These are phyloP conservation scores for Drosophila mojavensis DNA, from an alignment of 1,140 invertebrate genomes.

Conservation along the genomic window DNA sequence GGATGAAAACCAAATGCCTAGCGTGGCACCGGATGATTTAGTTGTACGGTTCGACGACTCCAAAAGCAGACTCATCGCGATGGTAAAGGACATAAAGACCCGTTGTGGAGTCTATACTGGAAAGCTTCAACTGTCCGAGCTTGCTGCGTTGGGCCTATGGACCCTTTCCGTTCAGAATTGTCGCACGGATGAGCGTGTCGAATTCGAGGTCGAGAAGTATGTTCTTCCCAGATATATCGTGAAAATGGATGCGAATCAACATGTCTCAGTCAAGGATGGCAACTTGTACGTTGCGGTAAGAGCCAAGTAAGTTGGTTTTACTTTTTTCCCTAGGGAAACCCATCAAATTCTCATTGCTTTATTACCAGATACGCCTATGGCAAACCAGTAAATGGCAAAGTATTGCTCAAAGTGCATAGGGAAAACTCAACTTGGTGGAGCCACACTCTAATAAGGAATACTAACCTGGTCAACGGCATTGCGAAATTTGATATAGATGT, in stretches of 20 bases:
- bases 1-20: slow-evolving; percentile 89
- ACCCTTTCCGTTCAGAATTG: slow-evolving; percentile 84
- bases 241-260: slow-evolving; percentile 90
- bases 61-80: slow-evolving; percentile 86
- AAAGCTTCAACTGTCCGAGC: slow-evolving; percentile 91
- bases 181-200: slow-evolving; percentile 47
- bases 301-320: slow-evolving; percentile 86
- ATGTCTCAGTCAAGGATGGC: slow-evolving; percentile 92
- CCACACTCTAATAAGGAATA: slow-evolving; percentile 84
- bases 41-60: slow-evolving; percentile 69
- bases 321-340: neutral
- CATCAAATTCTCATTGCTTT: neutral
- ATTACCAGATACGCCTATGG: slow-evolving; percentile 86
- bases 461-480: slow-evolving; percentile 89
- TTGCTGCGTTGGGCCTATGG: slow-evolving; percentile 95
- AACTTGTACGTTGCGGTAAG: slow-evolving; percentile 91
- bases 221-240: slow-evolving; percentile 96
- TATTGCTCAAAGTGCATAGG: slow-evolving; percentile 86
- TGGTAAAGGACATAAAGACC: slow-evolving; percentile 89
- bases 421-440: slow-evolving; percentile 44
- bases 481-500: slow-evolving; percentile 88
- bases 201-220: slow-evolving; percentile 90
- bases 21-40: slow-evolving; percentile 89
- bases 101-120: slow-evolving; percentile 89
- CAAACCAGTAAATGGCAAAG: slow-evolving; percentile 91